Conservation (phyloP, 2,888 invertebrate species). For the Acronicta alni region DNA sequence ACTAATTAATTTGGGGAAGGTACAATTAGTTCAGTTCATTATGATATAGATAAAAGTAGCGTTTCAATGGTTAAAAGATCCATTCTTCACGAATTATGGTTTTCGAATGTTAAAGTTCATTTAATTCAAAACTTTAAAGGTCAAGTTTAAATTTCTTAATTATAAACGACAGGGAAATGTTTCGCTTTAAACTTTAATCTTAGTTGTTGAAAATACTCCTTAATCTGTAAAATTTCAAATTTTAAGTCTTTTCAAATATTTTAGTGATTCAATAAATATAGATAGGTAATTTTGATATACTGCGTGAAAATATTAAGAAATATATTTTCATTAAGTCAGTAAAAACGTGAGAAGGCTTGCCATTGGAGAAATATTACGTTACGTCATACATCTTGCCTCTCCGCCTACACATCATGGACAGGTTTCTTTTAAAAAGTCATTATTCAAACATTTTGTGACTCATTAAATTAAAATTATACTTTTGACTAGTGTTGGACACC, state of each 20-base stretch:
- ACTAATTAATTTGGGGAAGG: too few relatives aligned
- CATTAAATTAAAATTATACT: slow-evolving; percentile 41
- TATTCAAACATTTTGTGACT: slow-evolving; percentile 48
- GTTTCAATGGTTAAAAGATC: too few relatives aligned
- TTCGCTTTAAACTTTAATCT: slow-evolving; percentile 9
- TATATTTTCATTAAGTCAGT: slow-evolving; percentile 47
- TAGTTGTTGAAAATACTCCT: slow-evolving; percentile 5
- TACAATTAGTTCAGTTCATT: too few relatives aligned
- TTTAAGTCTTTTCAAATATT: too few relatives aligned
- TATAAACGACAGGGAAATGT: slow-evolving; percentile 22
- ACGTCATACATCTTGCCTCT: slow-evolving; percentile 53
- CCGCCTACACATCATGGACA: slow-evolving; percentile 48
- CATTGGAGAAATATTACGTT: slow-evolving; percentile 68
- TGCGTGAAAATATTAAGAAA: slow-evolving; percentile 22
- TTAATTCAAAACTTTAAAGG: slow-evolving; percentile 2
- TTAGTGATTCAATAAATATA: neutral
- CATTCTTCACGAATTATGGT: too few relatives aligned
- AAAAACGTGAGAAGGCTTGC: slow-evolving; percentile 74
- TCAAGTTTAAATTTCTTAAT: slow-evolving; percentile 31
- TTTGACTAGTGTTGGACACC: too few relatives aligned
- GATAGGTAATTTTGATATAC: slow-evolving; percentile 13
- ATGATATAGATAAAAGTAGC: too few relatives aligned
- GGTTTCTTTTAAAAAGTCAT: slow-evolving; percentile 45
- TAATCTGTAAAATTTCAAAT: slow-evolving; percentile 3
- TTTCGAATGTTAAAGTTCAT: slow-evolving; percentile 15